These are phyloP conservation scores for Tretioscincus oriximinensis DNA, from an alignment of 2,113 vertebrate genomes.

Conservation along the genomic window DNA sequence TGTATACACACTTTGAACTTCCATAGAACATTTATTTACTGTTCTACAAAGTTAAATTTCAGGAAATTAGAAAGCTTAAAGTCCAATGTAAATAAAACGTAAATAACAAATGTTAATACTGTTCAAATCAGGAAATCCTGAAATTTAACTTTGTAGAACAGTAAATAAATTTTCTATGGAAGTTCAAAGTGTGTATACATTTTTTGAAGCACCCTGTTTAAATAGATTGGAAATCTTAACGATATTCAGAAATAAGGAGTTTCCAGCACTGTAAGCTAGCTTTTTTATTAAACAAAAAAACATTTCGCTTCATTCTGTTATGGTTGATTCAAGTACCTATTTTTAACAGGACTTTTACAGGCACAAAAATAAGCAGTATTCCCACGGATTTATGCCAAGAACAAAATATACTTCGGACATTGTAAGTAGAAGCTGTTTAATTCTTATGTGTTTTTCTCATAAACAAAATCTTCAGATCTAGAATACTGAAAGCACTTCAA, in stretches of 20 bases:
- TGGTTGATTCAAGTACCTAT: not conserved
- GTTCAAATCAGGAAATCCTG: too few species aligned
- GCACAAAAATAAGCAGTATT: conserved; percentile 88
- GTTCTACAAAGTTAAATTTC: too few species aligned
- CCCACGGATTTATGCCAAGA: conserved; percentile 87
- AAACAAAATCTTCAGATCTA: not conserved
- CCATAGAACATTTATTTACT: too few species aligned
- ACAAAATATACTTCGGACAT: conserved; percentile 85
- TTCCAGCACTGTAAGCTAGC: not conserved
- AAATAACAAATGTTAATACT: too few species aligned
- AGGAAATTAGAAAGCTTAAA: too few species aligned
- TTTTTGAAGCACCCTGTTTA: too few species aligned
- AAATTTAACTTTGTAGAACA: too few species aligned
- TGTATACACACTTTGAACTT: too few species aligned
- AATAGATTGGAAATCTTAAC: not conserved
- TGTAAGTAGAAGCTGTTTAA: conserved; percentile 78
- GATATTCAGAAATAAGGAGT: not conserved
- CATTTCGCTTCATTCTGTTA: not conserved
- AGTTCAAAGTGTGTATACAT: too few species aligned
- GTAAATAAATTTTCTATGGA: too few species aligned
- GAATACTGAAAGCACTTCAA: not conserved
- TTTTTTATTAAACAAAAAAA: too few species aligned
- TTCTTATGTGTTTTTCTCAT: not conserved
- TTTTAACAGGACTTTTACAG: conserved; percentile 86
- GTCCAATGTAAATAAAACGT: too few species aligned